Evolutionary conservation across 2,113 vertebrate species (phyloP).

Genomic region (Menura novaehollandiae): DNA sequence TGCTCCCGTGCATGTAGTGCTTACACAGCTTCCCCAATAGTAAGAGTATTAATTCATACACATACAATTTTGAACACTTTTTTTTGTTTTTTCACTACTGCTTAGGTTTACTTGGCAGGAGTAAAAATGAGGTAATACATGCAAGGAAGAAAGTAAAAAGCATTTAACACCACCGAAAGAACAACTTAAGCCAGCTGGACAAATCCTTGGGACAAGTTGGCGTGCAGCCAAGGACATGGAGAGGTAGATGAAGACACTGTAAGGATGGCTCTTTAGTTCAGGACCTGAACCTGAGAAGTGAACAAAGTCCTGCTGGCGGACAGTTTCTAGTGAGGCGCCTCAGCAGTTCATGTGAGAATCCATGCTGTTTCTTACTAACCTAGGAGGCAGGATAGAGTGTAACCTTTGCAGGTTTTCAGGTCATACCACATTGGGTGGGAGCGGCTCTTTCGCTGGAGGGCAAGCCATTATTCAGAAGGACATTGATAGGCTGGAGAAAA

Average conservation of each 20-base stretch:
- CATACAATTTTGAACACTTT: not conserved
- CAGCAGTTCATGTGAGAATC: not conserved
- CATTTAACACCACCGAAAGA: not conserved
- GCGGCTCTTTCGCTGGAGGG: not conserved
- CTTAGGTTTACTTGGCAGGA: not conserved
- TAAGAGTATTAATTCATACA: not conserved
- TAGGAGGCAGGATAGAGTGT: not conserved
- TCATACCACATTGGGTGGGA: not conserved
- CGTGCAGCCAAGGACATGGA: not conserved
- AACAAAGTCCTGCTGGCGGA: not conserved
- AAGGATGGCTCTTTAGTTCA: not conserved
- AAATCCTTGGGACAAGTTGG: not conserved
- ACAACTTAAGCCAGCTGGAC: not conserved
- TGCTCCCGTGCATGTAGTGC: not conserved
- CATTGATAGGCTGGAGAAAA: not conserved
- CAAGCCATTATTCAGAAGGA: not conserved
- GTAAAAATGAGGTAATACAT: not conserved
- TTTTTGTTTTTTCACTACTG: not conserved
- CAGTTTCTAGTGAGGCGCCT: not conserved
- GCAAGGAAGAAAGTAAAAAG: not conserved
- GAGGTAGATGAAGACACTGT: not conserved
- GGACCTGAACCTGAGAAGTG: not conserved
- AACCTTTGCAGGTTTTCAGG: not conserved
- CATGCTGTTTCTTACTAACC: not conserved
- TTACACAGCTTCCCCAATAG: not conserved